Base-by-base conservation (phyloP, 2,797 vertebrate genomes). In the Malurus leucopterus region DNA sequence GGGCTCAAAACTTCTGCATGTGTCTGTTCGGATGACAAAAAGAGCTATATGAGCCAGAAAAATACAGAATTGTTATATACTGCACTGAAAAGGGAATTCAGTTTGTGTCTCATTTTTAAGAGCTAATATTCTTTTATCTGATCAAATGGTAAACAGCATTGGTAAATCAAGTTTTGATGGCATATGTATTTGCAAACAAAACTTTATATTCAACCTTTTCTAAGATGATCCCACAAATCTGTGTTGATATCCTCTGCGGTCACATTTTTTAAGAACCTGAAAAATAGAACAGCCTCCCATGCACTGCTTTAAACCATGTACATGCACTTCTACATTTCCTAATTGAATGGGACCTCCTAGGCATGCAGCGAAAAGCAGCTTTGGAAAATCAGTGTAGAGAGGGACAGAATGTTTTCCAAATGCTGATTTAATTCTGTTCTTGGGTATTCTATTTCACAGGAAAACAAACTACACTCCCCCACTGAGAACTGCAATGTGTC, bases 111-210 rank as follows among this genome's bases (percentile, higher is more conserved):
- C 85, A 84, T 86, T 91, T 93, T 93, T 89, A 92, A 91, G 68
- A 89, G 74, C 87, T 92, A 94, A 95, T 95, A 95, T 93, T 76
- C 87, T 94, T 93, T 95, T 93, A 95, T 94, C 83, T 70, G 61
- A 95, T 94, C 83, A 95, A 95, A 95, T 95, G 93, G 91, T 94
- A 95, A 95, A 89, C 61, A 91, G 85, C 74, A 75, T 34, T 64
- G 74, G 44, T 73, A 93, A 95, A 95, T 93, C 83, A 89, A 82
- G 71, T 95, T 95, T 94, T 58, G 83, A 68, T 78, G 74, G 85
- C 74, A 76, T 88, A 88, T 71, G 54, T 84, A 92, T 94, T 93
- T 93, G 85, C 93, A 93, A 94, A 94, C 92, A 88, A 81, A 94
- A 91, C 71, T 91, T 92, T 82, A 74, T 89, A 93, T 92, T 92